These are phyloP conservation scores for Idaea aversata DNA, from an alignment of 2,888 invertebrate species.

Conservation along the genomic window DNA sequence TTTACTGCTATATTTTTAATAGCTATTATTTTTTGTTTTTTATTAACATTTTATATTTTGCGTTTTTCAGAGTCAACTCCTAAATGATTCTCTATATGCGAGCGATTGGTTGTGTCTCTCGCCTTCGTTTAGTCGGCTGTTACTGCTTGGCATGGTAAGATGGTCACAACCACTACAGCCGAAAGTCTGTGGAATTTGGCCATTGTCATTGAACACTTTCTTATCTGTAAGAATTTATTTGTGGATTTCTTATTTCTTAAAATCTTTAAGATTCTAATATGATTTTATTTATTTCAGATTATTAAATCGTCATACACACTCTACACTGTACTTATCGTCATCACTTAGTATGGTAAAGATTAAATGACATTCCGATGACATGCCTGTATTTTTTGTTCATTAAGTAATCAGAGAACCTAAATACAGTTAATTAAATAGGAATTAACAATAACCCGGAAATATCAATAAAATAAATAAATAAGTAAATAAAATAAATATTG, in stretches of 20 bases:
- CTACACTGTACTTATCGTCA: neutral
- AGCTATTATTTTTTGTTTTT: neutral
- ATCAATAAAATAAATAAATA: too few species aligned
- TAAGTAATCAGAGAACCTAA: too few species aligned
- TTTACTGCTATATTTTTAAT: neutral
- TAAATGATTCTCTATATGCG: conserved; percentile 38
- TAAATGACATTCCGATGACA: too few species aligned
- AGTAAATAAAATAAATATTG: too few species aligned
- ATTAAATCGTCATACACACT: conserved; percentile 1
- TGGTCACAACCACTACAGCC: conserved; percentile 42
- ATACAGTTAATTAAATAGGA: too few species aligned
- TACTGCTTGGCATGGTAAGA: conserved; percentile 46
- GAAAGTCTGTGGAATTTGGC: conserved; percentile 33
- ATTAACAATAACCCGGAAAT: too few species aligned
- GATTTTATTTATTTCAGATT: neutral
- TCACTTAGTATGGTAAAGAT: neutral
- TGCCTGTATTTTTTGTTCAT: too few species aligned
- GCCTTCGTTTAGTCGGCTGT: conserved; percentile 40
- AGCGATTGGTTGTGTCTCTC: conserved; percentile 47
- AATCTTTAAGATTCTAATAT: too few species aligned
- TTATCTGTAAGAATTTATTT: conserved; percentile 31
- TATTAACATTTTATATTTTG: too few species aligned
- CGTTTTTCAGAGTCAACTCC: conserved; percentile 39
- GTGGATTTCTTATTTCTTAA: neutral
- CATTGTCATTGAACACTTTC: conserved; percentile 43